phyloP scores from a whole-genome alignment of 2,888 invertebrate genomes.

The Coelogynopora nodosa region DNA sequence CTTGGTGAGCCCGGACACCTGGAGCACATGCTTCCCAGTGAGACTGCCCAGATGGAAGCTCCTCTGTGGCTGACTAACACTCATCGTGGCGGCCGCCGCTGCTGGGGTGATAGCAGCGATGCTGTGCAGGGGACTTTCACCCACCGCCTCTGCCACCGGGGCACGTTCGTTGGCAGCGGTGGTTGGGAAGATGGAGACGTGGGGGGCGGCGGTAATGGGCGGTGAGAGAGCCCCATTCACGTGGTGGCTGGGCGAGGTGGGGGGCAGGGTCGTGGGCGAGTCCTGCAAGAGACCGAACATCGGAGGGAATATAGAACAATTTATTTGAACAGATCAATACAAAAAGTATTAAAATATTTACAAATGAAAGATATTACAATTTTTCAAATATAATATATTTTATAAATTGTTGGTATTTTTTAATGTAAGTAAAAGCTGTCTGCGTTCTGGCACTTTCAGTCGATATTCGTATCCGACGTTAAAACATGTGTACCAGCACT shows the following conservation, averaged over 20 bases:
- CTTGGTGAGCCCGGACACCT: slow-evolving; percentile 79
- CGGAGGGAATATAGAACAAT: no score
- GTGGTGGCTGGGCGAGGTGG: background rate
- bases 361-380: no score
- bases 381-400: no score
- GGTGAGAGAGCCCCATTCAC: background rate
- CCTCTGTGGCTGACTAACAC: no score
- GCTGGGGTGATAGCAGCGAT: slow-evolving; percentile 47
- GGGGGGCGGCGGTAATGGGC: background rate
- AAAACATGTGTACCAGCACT: no score
- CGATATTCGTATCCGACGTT: no score
- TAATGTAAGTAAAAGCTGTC: no score
- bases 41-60: slow-evolving; percentile 45
- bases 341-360: no score
- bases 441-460: no score
- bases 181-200: background rate
- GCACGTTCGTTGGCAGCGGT: background rate
- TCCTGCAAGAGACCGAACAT: background rate
- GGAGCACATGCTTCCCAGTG: slow-evolving; percentile 74
- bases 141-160: background rate
- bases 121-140: slow-evolving; percentile 29
- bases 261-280: background rate
- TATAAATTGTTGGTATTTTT: background rate
- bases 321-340: no score
- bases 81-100: background rate